Evolutionary conservation across 2,797 vertebrate genomes (phyloP), one percentile per base, ranked within the genome.

Genomic region (Callimico goeldii): DNA sequence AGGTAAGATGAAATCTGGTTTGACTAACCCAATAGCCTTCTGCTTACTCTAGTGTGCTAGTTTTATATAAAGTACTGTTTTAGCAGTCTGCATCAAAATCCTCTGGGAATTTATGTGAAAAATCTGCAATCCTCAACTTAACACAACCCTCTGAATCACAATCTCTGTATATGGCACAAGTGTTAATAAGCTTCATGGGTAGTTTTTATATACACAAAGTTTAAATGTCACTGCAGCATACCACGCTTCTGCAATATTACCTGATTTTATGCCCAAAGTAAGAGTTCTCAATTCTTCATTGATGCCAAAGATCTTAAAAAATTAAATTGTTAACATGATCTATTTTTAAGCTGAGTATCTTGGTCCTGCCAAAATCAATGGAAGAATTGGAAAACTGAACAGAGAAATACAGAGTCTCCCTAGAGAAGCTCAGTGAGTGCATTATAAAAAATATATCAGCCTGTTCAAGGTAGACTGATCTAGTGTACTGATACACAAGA

Each of bases 371-470:
- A 96, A 96, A 96, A 97, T 97, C 95, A 77, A 75, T 96, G 83
- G 55, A 46, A 94, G 83, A 87, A 87, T 58, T 96, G 55, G 48
- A 95, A 96, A 96, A 88, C 48, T 70, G 76, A 95, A 52, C 58
- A 58, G 73, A 95, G 75, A 92, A 92, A 86, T 17, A 30, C 15
- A 90, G 76, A 72, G 61, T 96, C 39, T 96, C 86, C 57, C 88
- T 86, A 36, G 92, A 92, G 90, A 94, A 95, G 61, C 48, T 46
- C 72, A 57, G 70, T 92, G 81, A 94, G 73, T 94, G 39, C 10
- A 92, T 15, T 39, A 95, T 97, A 84, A 96, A 97, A 97, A 96
- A 96, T 96, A 84, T 70, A 96, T 95, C 85, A 97, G 28, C 24
- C 28, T 89, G 26, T 39, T 89, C 73, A 95, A 85, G 92, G 50